Base-by-base conservation (phyloP, 2,113 vertebrate species). In the Lutjanus erythropterus region DNA sequence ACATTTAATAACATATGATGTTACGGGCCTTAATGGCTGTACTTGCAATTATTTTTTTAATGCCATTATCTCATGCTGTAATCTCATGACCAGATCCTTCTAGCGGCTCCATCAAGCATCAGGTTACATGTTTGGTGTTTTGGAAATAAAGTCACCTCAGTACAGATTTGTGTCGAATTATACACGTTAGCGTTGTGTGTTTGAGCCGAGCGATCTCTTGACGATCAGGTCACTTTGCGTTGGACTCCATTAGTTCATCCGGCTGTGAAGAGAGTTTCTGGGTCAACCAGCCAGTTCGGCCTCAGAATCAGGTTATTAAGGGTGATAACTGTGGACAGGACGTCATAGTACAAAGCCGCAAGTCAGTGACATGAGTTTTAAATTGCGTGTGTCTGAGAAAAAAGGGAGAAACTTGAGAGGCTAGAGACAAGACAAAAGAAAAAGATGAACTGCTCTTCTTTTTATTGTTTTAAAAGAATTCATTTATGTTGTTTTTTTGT, bases 211-310 rank as follows among this genome's bases (percentile, higher is more conserved):
- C 41, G 3, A 31, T 21, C 59, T 44, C 35, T 61, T 25, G 78
- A 50, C 12, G 6, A 35, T 31, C 39, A 4, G 16, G 39, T 83
- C 85, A 33, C 42, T 83, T 72, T 58, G 42, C 5, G 67, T 88
- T 59, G 11, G 60, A 46, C 53, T 78, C 72, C 60, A 35, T 80
- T 80, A 72, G 81, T 42, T 75, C 73, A 83, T 49, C 27, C 82
- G 41, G 35, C 41, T 49, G 80, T 89, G 82, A 85, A 65, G 69
- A 67, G 58, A 47, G 44, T 87, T 84, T 86, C 71, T 86, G 68
- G 87, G 87, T 84, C 85, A 60, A 42, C 15, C 67, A 62, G 29
- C 29, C 1, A 47, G 52, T 50, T 25, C 55, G 9, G 46, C 23
- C 62, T 49, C 47, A 53, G 76, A 62, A 25, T 69, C 29, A 1